Base-by-base conservation (phyloP, 2,888 invertebrate species). In the Conus canariensis region DNA sequence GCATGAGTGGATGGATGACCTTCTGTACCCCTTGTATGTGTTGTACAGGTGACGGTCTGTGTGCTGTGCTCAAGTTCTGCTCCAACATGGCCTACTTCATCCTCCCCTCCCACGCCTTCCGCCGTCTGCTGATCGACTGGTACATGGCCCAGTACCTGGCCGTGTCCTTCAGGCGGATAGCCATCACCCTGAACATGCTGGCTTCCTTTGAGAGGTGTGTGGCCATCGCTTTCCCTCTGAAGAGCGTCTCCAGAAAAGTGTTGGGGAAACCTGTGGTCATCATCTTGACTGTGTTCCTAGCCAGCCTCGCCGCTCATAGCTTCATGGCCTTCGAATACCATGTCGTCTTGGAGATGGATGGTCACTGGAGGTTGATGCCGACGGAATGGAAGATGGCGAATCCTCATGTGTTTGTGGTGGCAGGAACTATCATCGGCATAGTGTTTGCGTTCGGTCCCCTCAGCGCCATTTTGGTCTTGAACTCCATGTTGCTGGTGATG, bases 21-120 rank as follows among this genome's bases (percentile, higher is more conserved):
- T 64, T 64, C 16, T 3, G 45, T 4, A 10, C 6, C 64, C n/a
- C 64, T 64, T 64, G 16, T 0, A 10, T 64, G 64, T 45, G 7
- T 64, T 64, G 64, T 16, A 64, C 77, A 56, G 87, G 87, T n/a
- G 87, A 87, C 87, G 87, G 77, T 30, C 80, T 88, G 60, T 88
- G 56, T 16, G 70, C 88, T 1, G 88, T 74, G 70, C 25, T 56
- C 45, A 74, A 30, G 74, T 12, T 64, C 56, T 77, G 77, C 30
- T 77, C 88, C 22, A 74, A 45, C 88, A 25, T 74, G 77, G 74
- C 70, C 25, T 59, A 25, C 30, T 88, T 45, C 59, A n/a, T 22
- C 25, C 88, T 64, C 30, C 60, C 88, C 88, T 19, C 74, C 88
- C 22, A 56, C 56, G n/a, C 74, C 77, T 25, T 14, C 77, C 22